phyloP scores from a whole-genome alignment of 2,797 vertebrate species.

The Lutjanus argentimaculatus region DNA sequence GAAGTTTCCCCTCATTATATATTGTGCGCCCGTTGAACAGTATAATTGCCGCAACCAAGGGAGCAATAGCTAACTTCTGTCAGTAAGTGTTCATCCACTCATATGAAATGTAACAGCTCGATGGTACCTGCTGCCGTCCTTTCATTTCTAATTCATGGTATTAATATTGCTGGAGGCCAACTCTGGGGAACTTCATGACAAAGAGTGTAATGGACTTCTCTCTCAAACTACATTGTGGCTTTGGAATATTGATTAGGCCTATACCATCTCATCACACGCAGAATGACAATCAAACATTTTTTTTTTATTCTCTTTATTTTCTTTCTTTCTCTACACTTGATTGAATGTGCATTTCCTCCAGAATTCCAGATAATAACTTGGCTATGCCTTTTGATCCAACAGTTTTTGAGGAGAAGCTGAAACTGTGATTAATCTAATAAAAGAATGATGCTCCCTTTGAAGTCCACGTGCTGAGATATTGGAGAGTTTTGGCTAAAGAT shows the following conservation, averaged over 20 bases:
- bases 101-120: conserved; percentile 63
- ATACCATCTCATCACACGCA: conserved; percentile 45
- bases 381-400: conserved; percentile 48
- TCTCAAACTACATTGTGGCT: conserved; percentile 56
- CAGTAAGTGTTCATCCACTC: conserved; percentile 73
- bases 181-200: conserved; percentile 74
- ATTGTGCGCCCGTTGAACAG: conserved; percentile 62
- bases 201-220: conserved; percentile 72
- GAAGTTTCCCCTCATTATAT: conserved; percentile 64
- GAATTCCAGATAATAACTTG: conserved; percentile 55
- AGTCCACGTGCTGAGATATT: conserved; percentile 14
- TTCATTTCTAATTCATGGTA: conserved; percentile 76
- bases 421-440: conserved; percentile 49
- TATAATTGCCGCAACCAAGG: conserved; percentile 75
- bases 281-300: conserved; percentile 57
- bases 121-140: conserved; percentile 71
- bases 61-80: conserved; percentile 74
- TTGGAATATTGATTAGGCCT: conserved; percentile 72
- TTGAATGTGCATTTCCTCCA: conserved; percentile 47
- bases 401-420: conserved; percentile 46
- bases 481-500: conserved; percentile 29
- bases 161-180: conserved; percentile 74
- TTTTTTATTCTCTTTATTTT: not conserved
- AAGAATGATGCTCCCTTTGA: conserved; percentile 44
- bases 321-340: conserved; percentile 19